Conservation (phyloP, 2,113 vertebrate species). For the Trichechus manatus region DNA sequence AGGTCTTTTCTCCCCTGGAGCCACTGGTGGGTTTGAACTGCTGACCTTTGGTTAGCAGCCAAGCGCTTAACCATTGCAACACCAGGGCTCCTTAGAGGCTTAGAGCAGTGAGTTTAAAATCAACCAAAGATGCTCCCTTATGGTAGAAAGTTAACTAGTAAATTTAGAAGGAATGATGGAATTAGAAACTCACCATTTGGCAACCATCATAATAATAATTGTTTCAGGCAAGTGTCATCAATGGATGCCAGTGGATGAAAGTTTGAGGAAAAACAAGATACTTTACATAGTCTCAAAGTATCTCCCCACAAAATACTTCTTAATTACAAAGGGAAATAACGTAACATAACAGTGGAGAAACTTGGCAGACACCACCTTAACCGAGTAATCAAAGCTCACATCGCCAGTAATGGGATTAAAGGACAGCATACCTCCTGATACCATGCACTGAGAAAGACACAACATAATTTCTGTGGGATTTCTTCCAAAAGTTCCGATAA, state of each 20-base stretch:
- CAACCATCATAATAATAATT: not conserved
- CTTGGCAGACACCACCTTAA: not conserved
- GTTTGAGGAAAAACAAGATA: slow-evolving; percentile 39
- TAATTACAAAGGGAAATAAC: slow-evolving; percentile 45
- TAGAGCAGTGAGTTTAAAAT: not conserved
- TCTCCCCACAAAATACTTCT: slow-evolving; percentile 22
- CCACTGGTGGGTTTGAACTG: not conserved
- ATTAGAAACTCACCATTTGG: slow-evolving; percentile 45
- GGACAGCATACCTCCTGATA: not conserved
- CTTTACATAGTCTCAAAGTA: not conserved
- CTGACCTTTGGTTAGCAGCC: not conserved
- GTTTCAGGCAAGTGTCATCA: slow-evolving; percentile 49
- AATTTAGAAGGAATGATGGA: slow-evolving; percentile 18
- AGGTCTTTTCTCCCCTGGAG: not conserved
- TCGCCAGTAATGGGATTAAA: not conserved
- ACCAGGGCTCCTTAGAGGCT: not conserved
- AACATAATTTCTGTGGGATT: not conserved
- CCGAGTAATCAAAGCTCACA: not conserved
- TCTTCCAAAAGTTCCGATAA: fast-evolving
- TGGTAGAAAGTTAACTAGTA: not conserved
- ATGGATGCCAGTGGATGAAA: not conserved
- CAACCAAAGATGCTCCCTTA: not conserved
- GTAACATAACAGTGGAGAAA: not conserved
- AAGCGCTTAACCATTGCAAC: not conserved
- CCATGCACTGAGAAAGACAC: not conserved